Percentiles rank a stretch among this genome's conserved stretches.
Conservation (phyloP, 1,140 invertebrate genomes). For the Periplaneta americana region DNA sequence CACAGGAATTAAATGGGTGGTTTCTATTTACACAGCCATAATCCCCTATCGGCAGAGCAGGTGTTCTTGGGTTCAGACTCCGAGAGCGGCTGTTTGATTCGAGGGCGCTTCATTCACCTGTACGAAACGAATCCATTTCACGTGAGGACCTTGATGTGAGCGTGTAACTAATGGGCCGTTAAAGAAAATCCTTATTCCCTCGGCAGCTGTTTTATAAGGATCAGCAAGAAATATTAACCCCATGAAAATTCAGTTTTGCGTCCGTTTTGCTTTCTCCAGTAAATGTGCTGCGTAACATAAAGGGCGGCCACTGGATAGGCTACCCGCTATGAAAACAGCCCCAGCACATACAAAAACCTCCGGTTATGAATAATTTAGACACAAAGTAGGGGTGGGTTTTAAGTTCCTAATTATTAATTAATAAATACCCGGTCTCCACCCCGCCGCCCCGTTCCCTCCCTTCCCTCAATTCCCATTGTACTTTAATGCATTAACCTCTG, state of each 20-base stretch:
- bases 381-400: neutral
- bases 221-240: neutral
- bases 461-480: neutral
- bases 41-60: too few species aligned
- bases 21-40: too few species aligned
- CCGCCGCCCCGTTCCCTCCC: neutral
- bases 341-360: neutral
- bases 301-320: neutral
- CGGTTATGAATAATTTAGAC: neutral
- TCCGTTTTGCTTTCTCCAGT: neutral
- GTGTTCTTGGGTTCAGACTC: too few species aligned
- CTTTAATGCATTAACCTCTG: neutral
- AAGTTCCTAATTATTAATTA: neutral
- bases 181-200: neutral
- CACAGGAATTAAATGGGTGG: too few species aligned
- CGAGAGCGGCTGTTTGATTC: too few species aligned
- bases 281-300: neutral
- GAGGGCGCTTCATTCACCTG: too few species aligned
- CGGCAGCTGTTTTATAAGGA: neutral
- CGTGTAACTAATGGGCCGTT: neutral
- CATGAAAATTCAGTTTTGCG: neutral
- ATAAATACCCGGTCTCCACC: neutral
- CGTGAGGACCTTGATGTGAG: too few species aligned
- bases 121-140: too few species aligned
- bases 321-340: neutral